Conservation (phyloP, 2,113 vertebrate genomes). For the Serilophus lunatus region DNA sequence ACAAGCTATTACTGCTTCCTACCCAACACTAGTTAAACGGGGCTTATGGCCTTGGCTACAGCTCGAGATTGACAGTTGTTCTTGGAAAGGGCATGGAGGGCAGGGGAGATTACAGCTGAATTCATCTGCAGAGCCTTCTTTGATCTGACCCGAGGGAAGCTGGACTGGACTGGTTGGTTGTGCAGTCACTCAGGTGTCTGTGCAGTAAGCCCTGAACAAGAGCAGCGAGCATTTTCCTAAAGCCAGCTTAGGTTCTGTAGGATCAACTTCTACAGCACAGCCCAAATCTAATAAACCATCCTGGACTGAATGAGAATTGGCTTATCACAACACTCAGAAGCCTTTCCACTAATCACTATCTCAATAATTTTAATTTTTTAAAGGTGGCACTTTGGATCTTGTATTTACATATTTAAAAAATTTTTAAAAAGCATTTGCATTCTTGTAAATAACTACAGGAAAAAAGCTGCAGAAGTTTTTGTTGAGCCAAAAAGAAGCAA, state of each 20-base stretch:
- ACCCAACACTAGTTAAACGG: background rate
- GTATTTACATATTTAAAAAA: background rate
- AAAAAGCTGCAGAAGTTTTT: background rate
- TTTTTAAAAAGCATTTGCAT: background rate
- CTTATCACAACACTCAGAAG: background rate
- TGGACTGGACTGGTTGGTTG: accelerated
- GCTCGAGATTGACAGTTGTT: background rate
- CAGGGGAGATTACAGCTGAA: background rate
- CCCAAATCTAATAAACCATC: background rate
- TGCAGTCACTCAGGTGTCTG: background rate
- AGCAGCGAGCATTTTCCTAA: background rate
- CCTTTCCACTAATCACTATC: background rate
- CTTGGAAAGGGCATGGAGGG: background rate
- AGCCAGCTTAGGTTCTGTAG: background rate
- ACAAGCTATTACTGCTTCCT: background rate
- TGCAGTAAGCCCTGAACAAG: background rate
- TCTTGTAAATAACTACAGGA: background rate
- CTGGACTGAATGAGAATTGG: background rate
- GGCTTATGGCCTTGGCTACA: background rate
- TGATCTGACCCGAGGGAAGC: background rate
- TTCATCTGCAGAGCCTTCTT: background rate
- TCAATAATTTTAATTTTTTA: background rate
- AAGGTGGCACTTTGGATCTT: background rate
- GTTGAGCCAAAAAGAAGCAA: background rate
- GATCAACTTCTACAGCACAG: background rate